Evolutionary conservation across 2,888 invertebrate genomes (phyloP), one percentile per base, ranked within the genome.

Genomic region (Tipula confusa): DNA sequence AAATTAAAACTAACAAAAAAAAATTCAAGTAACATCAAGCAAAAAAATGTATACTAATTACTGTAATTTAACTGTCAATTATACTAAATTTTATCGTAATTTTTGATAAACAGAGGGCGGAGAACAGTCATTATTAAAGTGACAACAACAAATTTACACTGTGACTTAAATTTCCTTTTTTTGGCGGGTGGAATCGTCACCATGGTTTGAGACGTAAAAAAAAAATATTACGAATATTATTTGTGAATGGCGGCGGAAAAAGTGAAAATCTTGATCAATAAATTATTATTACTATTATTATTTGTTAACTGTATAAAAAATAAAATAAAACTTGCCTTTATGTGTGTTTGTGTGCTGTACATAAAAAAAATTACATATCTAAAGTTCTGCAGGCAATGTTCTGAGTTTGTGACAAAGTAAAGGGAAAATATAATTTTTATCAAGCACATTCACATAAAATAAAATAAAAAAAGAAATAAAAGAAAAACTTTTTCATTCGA

Each of bases 1-100:
- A 36, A n/a, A n/a, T 36, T 0, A 36, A 5, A 6, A 36, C 7
- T 9, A 36, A 36, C 0, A 5, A 36, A 36, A 36, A 43, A 43
- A 43, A 43, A n/a, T 43, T 43, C 43, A n/a, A 43, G 7, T 9
- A 64, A 64, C 64, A 64, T 9, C 7, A 4, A 64, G 9, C 64
- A 9, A 18, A 24, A 64, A 64, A 64, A 9, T 64, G 24, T 64
- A 64, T 13, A 64, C 64, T 64, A 64, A 64, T 64, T 64, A 64
- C 64, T 24, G 64, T 64, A 24, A 64, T 64, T 64, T 64, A 64
- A 64, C 64, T 64, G 64, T 64, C 64, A 64, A 64, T n/a, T n/a
- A 64, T 64, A 64, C 64, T 64, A 64, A 18, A 64, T 64, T 64
- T 64, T 64, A 64, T 64, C 64, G 64, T 64, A 64, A 18, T 64